Base-by-base conservation (phyloP, 1,140 invertebrate species). In the Globodera ellingtonae region DNA sequence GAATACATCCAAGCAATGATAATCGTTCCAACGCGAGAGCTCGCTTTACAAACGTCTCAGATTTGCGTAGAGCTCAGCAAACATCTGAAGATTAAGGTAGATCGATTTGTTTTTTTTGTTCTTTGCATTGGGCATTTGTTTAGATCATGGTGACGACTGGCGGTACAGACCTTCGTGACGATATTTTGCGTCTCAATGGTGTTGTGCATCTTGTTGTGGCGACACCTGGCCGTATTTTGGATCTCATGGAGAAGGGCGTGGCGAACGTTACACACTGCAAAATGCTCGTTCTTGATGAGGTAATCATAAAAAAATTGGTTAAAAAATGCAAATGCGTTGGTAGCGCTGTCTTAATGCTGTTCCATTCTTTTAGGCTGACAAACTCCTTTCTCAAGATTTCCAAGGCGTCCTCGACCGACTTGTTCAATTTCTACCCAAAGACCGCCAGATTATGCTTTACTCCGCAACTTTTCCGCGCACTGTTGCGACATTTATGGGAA, bases 181-280 rank as follows among this genome's bases (percentile, higher is more conserved):
- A 99, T 90, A 99, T 99, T 90, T 96, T 99, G 94, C 94, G 97
- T 91, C 95, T 99, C 90, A 98, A 98, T 92, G 95, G 98, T 91
- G 96, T 96, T 93, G 98, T 99, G 88, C 98, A 99, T 92, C 93
- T 98, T 82, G 95, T 99, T 89, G 98, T 99, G 89, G 98, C 98
- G 71, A 99, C 97, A 83, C 98, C 98, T 82, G 98, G 98, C 86
- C 93, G 98, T 91, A 98, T 99, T 91, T 93, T 99, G 88, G 98
- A 99, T 93, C 93, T 99, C 88, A 98, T 99, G 94, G 97, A 99
- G 91, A 99, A 99, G 91, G 94, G 95, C 90, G 95, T 99, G 85
- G 96, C 97, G 21, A 89, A 91, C 59, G 81, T 98, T 93, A 94
- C 96, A 84, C 93, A 96, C 83, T 99, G 97, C 92, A 94, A 94